Evolutionary conservation across 30 jellyfish, hydroid and myxozoan species (phyloP).

Genomic region (Rhopilema esculentum): DNA sequence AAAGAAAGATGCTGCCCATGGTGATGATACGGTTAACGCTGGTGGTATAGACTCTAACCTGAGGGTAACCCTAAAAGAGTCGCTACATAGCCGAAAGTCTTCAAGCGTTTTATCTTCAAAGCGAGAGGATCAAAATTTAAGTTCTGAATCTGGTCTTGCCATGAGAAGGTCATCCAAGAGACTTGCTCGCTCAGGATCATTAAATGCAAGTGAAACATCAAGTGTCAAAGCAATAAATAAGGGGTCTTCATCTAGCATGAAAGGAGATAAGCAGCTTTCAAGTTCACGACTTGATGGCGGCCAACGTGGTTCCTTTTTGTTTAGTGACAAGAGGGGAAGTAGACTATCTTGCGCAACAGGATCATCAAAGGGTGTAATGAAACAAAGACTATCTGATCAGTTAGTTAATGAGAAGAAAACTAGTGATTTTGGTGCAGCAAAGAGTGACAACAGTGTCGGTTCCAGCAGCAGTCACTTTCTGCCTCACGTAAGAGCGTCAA

Average conservation of each 20-base stretch:
- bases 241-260: neutral
- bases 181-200: neutral
- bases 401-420: neutral
- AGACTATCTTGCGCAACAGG: neutral
- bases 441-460: neutral
- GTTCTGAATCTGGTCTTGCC: neutral
- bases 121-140: neutral
- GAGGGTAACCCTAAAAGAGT: neutral
- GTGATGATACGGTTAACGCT: neutral
- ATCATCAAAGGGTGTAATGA: neutral
- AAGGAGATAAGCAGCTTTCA: neutral
- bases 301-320: neutral
- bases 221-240: too few species aligned
- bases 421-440: neutral
- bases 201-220: neutral
- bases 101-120: neutral
- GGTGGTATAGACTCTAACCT: neutral
- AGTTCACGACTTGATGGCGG: neutral
- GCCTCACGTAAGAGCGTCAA: constrained; percentile 48
- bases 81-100: neutral
- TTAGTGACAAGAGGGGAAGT: neutral
- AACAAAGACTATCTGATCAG: neutral
- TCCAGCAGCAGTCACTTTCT: constrained; percentile 37
- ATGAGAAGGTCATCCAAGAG: neutral
- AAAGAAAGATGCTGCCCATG: neutral